phyloP scores from a whole-genome alignment of 2,797 vertebrate genomes.

The Toxotes lorentzi region DNA sequence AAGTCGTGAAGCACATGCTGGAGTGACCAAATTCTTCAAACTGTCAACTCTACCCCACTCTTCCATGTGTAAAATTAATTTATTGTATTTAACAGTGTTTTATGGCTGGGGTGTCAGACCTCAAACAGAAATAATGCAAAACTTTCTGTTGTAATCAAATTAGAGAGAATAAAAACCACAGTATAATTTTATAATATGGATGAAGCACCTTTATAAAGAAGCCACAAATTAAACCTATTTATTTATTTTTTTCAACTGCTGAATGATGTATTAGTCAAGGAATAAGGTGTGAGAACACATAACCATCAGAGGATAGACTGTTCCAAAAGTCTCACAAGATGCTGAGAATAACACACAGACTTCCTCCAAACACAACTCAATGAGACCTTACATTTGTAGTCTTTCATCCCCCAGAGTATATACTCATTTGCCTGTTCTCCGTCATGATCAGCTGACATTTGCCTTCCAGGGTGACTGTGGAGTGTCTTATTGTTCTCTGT shows the following conservation, averaged over 20 bases:
- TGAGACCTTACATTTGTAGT: background rate
- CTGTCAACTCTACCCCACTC: background rate
- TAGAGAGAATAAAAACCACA: no score
- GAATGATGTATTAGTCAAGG: background rate
- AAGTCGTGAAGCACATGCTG: background rate
- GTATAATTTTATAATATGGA: background rate
- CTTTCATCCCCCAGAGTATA: background rate
- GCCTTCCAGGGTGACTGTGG: conserved; percentile 11
- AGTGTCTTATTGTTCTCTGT: conserved; percentile 41
- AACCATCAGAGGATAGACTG: background rate
- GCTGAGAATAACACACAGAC: background rate
- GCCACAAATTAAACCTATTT: no score
- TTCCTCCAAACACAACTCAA: background rate
- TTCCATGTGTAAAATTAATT: background rate
- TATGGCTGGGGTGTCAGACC: no score
- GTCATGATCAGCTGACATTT: conserved; percentile 33
- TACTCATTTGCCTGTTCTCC: conserved; percentile 6
- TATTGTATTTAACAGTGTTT: background rate
- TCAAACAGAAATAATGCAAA: background rate
- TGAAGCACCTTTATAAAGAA: background rate
- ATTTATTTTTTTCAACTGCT: background rate
- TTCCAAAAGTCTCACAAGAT: background rate
- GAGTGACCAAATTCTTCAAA: background rate
- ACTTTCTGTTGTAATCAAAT: background rate
- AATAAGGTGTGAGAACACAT: background rate